These are phyloP conservation scores for Upupa epops DNA, from an alignment of 2,113 vertebrate genomes.

Conservation along the genomic window DNA sequence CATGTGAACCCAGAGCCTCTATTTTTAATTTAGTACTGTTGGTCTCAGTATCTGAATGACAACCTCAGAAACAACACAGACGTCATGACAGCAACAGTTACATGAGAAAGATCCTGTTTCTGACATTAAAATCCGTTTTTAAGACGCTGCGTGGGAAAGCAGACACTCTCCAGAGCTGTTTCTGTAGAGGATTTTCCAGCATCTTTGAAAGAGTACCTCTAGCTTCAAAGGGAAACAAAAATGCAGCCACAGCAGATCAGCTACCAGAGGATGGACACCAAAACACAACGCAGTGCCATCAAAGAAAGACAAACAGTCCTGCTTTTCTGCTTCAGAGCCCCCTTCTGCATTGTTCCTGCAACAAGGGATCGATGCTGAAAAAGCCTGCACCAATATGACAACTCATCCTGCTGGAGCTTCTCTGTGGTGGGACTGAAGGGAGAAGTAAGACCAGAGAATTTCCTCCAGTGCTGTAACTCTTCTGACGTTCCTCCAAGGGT, in stretches of 20 bases:
- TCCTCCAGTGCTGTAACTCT: not conserved
- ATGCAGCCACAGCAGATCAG: not conserved
- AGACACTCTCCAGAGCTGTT: not conserved
- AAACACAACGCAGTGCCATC: fast-evolving
- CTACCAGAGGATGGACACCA: not conserved
- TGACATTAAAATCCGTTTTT: not conserved
- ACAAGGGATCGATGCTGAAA: not conserved
- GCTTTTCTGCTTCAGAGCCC: not conserved
- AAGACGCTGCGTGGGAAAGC: not conserved
- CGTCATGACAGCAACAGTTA: not conserved
- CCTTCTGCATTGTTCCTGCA: not conserved
- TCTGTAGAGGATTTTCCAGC: not conserved
- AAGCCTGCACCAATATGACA: not conserved
- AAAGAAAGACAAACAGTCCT: not conserved
- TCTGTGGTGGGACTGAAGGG: not conserved
- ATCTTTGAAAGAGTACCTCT: not conserved
- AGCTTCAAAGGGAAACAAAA: not conserved
- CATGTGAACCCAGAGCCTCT: not conserved
- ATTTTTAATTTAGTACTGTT: not conserved
- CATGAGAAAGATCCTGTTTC: not conserved
- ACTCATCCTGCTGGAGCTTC: fast-evolving
- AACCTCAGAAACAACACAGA: not conserved
- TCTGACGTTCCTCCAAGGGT: not conserved
- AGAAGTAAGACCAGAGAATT: not conserved
- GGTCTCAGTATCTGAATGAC: not conserved